Base-by-base conservation (phyloP, 2,113 vertebrate genomes). In the Trichomycterus rosablanca region DNA sequence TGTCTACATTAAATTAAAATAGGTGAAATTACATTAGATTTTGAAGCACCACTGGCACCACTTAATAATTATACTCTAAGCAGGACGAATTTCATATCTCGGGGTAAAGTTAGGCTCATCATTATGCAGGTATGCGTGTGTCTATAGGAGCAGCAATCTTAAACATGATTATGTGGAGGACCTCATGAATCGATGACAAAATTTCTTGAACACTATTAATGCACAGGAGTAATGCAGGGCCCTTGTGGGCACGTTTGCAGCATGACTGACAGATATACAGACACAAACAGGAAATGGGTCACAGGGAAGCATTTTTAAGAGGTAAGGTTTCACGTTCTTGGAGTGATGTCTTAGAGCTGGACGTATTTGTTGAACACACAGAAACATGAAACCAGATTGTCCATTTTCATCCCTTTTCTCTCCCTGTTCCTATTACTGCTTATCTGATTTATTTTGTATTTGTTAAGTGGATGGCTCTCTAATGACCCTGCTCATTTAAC, bases 401-500 rank as follows among this genome's bases (percentile, higher is more conserved):
- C 32, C 54, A 46, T 32, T 22, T 56, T 58, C 40, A 62, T 24
- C 52, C 48, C 10, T 55, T 44, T 51, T 59, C 46, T 32, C 11
- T 16, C 32, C 34, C 37, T 46, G 49, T 51, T 24, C 19, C n/a
- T 51, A 42, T 12, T 23, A 37, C 46, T 23, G 28, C 53, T 67
- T 51, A 66, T 71, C 68, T 61, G 57, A 71, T 66, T 62, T 62
- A 40, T 58, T 57, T 51, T 66, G 58, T 57, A 53, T 66, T 65
- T 30, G 63, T 22, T 22, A 71, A 66, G 64, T 22, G 20, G 48
- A 61, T 44, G 42, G 50, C 44, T 55, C 39, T 66, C 28, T 66
- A 61, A 60, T 66, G 57, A 66, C 63, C 55, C 60, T 49, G 26
- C 53, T 44, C 16, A 56, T 65, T 64, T 65, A 56, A 55, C 30